These are phyloP conservation scores for Lucifuga dentata DNA, from an alignment of 2,113 vertebrate species.

Conservation along the genomic window DNA sequence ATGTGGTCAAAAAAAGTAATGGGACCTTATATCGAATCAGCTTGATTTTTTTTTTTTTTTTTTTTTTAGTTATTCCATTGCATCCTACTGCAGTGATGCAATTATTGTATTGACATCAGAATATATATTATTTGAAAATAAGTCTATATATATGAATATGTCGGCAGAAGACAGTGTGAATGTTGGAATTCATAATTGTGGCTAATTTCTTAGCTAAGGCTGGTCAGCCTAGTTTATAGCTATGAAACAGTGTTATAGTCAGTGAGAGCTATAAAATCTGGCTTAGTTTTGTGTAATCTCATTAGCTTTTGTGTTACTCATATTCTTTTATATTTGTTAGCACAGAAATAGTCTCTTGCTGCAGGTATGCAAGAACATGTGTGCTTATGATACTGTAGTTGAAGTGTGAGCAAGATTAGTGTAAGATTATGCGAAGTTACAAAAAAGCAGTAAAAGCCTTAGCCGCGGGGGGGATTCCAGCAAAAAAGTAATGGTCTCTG, in stretches of 20 bases:
- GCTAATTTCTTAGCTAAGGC: conserved; percentile 29
- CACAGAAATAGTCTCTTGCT: conserved; percentile 35
- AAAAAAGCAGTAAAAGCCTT: conserved; percentile 15
- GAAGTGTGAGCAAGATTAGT: conserved; percentile 12
- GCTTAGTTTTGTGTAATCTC: conserved; percentile 22
- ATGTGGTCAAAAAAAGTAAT: too few species aligned
- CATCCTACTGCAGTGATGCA: too few species aligned
- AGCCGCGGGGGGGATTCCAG: conserved; percentile 16
- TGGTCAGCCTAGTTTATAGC: conserved; percentile 1
- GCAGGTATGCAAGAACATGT: background rate
- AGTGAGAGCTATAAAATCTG: conserved; percentile 12
- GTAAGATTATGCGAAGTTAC: conserved; percentile 19
- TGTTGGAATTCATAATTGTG: too few species aligned
- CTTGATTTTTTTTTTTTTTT: too few species aligned
- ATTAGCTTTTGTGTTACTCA: conserved; percentile 13
- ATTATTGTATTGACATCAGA: too few species aligned
- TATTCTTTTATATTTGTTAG: conserved; percentile 17
- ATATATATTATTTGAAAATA: too few species aligned
- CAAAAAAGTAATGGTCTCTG: conserved; percentile 8
- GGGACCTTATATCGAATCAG: too few species aligned
- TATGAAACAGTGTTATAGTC: background rate
- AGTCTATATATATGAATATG: too few species aligned
- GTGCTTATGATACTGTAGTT: background rate
- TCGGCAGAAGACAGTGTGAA: too few species aligned
- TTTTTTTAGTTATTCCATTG: too few species aligned